These are phyloP conservation scores for Cyanistes caeruleus DNA, from an alignment of 2,113 vertebrate species.

Conservation along the genomic window DNA sequence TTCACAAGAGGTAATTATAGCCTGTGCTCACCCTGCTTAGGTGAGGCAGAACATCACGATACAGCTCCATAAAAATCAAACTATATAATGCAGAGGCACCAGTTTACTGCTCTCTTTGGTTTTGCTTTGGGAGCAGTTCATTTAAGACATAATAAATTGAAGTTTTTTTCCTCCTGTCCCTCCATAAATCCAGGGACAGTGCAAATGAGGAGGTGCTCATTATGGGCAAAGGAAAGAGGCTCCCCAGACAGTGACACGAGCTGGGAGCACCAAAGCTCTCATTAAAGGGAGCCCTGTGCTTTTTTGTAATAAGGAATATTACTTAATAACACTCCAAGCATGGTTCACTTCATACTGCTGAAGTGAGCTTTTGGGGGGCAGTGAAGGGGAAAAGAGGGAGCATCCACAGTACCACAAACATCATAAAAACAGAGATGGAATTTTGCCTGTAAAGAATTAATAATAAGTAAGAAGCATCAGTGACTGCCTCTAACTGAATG, in stretches of 20 bases:
- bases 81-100: constrained; percentile 16
- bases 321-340: constrained; percentile 45
- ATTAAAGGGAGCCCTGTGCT: constrained; percentile 64
- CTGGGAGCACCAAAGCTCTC: constrained; percentile 54
- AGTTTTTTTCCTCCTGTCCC: constrained; percentile 27
- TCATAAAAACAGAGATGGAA: constrained; percentile 50
- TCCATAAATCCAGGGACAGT: constrained; percentile 75
- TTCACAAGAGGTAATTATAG: constrained; percentile 54
- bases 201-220: constrained; percentile 79
- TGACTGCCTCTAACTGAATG: constrained; percentile 30
- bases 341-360: constrained; percentile 40
- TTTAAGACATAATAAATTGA: constrained; percentile 78
- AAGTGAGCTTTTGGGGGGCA: constrained; percentile 51
- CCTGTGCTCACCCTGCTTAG: constrained; percentile 28
- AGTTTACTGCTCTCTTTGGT: constrained; percentile 69
- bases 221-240: constrained; percentile 66
- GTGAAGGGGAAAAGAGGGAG: constrained; percentile 2
- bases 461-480: constrained; percentile 47
- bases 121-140: constrained; percentile 76
- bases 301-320: constrained; percentile 49
- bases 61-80: constrained; percentile 65
- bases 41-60: constrained; percentile 28
- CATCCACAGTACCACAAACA: constrained; percentile 38
- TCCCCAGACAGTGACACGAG: constrained; percentile 59
- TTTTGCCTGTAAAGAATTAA: constrained; percentile 45